Conservation (phyloP, 2,113 vertebrate species). For the Phyllostomus discolor region DNA sequence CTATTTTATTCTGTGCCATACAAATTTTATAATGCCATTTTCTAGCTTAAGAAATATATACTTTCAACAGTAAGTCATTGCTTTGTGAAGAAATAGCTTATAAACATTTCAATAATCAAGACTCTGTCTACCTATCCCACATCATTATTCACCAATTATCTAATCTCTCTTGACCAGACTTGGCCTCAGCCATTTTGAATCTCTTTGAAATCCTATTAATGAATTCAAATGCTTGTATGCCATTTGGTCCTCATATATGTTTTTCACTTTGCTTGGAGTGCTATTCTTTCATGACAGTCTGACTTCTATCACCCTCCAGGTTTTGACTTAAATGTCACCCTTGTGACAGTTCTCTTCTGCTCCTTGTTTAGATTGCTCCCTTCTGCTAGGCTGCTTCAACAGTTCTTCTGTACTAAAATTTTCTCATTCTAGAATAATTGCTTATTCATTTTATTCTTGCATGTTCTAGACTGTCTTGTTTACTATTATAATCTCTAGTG, state of each 20-base stretch:
- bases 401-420: neutral
- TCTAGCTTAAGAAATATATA: neutral
- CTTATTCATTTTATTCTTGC: neutral
- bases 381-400: neutral
- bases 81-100: neutral
- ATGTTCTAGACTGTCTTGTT: neutral
- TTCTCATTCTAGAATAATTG: neutral
- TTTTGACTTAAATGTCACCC: neutral
- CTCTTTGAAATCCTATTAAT: neutral
- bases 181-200: neutral
- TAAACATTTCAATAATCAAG: neutral
- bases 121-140: rapidly evolving
- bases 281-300: neutral
- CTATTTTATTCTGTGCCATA: neutral
- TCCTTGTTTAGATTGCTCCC: neutral
- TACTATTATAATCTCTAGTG: neutral
- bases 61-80: neutral
- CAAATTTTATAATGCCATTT: neutral
- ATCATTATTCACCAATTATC: neutral
- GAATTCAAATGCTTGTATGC: rapidly evolving
- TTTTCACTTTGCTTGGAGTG: neutral
- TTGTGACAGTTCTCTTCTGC: neutral
- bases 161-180: neutral
- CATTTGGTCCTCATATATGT: neutral
- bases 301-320: neutral